phyloP scores from a whole-genome alignment of 2,797 vertebrate genomes.

The Cossypha heuglini region DNA sequence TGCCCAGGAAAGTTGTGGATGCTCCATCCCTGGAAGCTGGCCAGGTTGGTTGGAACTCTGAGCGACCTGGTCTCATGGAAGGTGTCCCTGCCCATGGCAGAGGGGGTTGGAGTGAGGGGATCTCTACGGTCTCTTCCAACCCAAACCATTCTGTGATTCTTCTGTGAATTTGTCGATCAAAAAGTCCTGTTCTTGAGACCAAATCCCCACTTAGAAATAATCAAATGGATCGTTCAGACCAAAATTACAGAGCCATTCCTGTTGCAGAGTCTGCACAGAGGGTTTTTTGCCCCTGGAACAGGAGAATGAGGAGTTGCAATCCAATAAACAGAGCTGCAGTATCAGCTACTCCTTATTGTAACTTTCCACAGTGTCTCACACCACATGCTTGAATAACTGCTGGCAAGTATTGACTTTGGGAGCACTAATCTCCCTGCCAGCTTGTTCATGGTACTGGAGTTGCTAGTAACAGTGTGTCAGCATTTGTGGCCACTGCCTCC shows the following conservation, averaged over 20 bases:
- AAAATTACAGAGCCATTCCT: neutral
- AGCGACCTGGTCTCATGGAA: neutral
- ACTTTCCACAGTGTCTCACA: neutral
- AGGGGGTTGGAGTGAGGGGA: no score
- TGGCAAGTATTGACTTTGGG: slow-evolving; percentile 13
- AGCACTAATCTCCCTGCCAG: neutral
- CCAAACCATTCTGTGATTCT: neutral
- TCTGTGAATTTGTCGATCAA: neutral
- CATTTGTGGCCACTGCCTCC: neutral
- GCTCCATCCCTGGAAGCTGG: neutral
- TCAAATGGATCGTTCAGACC: neutral
- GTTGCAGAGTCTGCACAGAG: neutral
- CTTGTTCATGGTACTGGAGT: neutral
- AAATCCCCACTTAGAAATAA: neutral
- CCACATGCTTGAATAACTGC: neutral
- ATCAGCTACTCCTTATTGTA: neutral
- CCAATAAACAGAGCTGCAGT: neutral
- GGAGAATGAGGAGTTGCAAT: neutral
- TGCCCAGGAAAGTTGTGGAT: neutral
- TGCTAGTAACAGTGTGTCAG: neutral
- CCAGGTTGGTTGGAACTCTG: neutral
- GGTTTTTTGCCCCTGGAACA: neutral
- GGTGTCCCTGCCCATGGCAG: neutral
- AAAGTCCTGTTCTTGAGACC: neutral
- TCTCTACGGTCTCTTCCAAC: neutral